Base-by-base conservation (phyloP, 2,797 vertebrate genomes). In the Sebastes minor region DNA sequence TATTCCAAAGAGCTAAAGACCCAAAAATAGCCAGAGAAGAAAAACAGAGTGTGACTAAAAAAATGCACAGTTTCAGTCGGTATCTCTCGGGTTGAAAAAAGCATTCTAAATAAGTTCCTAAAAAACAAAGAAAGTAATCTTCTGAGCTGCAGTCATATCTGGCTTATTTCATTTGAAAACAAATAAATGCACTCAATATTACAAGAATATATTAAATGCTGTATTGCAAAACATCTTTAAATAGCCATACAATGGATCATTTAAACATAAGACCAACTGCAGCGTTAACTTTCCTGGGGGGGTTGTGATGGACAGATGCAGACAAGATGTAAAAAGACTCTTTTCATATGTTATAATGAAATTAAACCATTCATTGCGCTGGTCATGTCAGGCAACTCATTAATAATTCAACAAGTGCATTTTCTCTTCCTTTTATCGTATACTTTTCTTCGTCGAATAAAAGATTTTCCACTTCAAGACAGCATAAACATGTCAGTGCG, bases 401-500 rank as follows among this genome's bases (percentile, higher is more conserved):
- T 82, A 76, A 80, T 76, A 65, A 87, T 82, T 81, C 81, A 86
- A 77, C 59, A 63, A 72, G 63, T 59, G 61, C 38, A 61, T 75
- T 86, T 84, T 22, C 7, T 60, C 64, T 64, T 64, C 22, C 32
- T 78, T 88, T 88, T 38, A 76, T 71, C 6, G 0, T 42, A 74
- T 66, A 10, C 72, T 83, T 83, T 72, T 83, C 20, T 38, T 83
- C 22, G 62, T 64, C 25, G 5, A 38, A 22, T 53, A 13, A 60
- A 72, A 18, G 23, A 80, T 74, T 74, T 89, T 80, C 71, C 67
- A 72, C 74, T 82, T 83, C 56, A 57, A 33, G 42, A 63, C 80
- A 67, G 55, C 82, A 65, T 28, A 82, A 82, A 81, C 56, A 35
- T 59, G 64, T 74, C 71, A 27, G 42, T 5, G 25, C 35, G 52